Evolutionary conservation across 2,797 vertebrate genomes (phyloP), one percentile per base, ranked within the genome.

Genomic region (Lithobates pipiens): DNA sequence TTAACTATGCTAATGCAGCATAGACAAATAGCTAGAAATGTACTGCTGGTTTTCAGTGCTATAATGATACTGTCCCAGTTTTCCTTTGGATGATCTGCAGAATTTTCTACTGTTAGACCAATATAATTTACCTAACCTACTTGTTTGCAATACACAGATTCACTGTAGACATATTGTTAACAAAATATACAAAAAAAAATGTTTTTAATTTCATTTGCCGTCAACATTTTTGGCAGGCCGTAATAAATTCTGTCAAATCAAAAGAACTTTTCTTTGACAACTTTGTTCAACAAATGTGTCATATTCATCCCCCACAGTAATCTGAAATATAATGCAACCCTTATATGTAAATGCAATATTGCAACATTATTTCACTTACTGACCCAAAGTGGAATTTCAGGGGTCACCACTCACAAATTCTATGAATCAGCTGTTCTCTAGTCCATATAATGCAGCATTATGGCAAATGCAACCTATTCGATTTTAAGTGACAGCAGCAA

Each of bases 61-160:
- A 83, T 76, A 83, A 83, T 68, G 29, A 72, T 63, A 32, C 50
- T 84, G 82, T 46, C 82, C 82, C 82, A 84, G 67, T 84, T 84
- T 32, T 84, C 13, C 7, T 54, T 68, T 32, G 8, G 15, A 71
- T 78, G 75, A n/a, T 71, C 68, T 44, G 15, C 50, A 57, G 75
- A 32, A 84, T 61, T 77, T 84, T 84, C 61, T 83, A 57, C 57
- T 57, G 39, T 69, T 65, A 84, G 76, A 72, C 72, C 74, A 71
- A 70, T 77, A 46, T 72, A 72, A 84, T 84, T 39, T 77, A 29
- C 34, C 68, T 78, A 68, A 84, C 82, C 82, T 84, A 21, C 6
- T 18, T 46, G 44, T 46, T 11, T 46, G 44, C 44, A 46, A 46
- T 11, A 46, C 44, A 13, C 44, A 46, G 13, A 0, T 11, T 46